Percentiles rank a stretch among this genome's conserved stretches.
These are phyloP conservation scores for Bufotes viridis DNA, from an alignment of 2,797 vertebrate species.

Conservation along the genomic window DNA sequence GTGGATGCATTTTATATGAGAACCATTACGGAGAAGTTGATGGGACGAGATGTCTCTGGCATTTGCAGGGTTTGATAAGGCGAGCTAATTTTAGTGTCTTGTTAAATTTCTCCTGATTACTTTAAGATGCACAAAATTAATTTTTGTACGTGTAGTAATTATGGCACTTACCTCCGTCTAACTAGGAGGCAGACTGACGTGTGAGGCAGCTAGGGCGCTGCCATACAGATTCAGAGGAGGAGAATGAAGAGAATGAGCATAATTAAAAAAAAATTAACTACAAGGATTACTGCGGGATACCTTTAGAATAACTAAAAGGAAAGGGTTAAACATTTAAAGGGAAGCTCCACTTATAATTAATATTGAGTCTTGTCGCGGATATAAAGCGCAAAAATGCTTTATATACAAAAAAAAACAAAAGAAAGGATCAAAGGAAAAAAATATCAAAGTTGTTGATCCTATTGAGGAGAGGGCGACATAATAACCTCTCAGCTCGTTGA, in stretches of 20 bases:
- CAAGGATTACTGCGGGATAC: not conserved
- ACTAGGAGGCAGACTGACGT: not conserved
- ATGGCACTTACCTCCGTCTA: conserved; percentile 10
- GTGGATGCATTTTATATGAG: not conserved
- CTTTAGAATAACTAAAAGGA: not conserved
- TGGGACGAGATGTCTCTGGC: not conserved
- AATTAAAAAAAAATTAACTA: not conserved
- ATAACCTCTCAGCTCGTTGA: no score
- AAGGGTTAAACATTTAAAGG: not conserved
- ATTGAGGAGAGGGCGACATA: no score
- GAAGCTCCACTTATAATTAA: not conserved
- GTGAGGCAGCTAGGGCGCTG: not conserved
- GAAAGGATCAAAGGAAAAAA: no score
- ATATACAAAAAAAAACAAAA: no score
- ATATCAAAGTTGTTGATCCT: no score
- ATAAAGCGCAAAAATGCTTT: no score
- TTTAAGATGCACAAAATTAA: conserved; percentile 5
- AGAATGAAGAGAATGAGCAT: not conserved
- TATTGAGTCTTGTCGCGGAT: not conserved
- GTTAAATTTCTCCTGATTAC: conserved; percentile 23
- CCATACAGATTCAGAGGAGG: not conserved
- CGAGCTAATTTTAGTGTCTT: conserved; percentile 20
- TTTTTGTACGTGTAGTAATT: conserved; percentile 29
- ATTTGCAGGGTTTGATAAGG: not conserved
- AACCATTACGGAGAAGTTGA: not conserved